phyloP scores from a whole-genome alignment of 2,888 invertebrate species.

The Cheilosia variabilis region DNA sequence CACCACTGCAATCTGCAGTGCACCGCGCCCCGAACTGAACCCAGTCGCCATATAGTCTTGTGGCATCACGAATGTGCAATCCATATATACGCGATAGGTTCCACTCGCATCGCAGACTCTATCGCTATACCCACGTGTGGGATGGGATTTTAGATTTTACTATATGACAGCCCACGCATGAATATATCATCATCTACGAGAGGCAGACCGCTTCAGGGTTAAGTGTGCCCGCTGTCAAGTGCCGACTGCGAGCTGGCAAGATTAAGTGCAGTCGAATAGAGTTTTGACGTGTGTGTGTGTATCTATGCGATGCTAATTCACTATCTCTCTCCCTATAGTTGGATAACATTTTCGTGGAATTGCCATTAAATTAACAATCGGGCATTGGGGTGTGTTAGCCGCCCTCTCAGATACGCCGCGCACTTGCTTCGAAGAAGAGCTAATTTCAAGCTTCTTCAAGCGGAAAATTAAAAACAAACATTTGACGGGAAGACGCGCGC shows the following conservation, averaged over 20 bases:
- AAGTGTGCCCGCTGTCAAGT: conserved; percentile 74
- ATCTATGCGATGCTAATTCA: conserved; percentile 61
- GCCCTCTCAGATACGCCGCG: conserved; percentile 26
- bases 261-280: conserved; percentile 66
- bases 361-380: conserved; percentile 71
- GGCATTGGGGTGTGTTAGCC: conserved; percentile 45
- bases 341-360: conserved; percentile 62
- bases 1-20: conserved; percentile 40
- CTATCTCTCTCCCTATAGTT: conserved; percentile 37
- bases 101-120: not conserved
- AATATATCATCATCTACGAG: conserved; percentile 46
- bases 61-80: conserved; percentile 12
- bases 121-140: conserved; percentile 11
- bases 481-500: conserved; percentile 47
- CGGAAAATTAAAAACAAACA: conserved; percentile 75
- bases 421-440: conserved; percentile 5
- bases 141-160: conserved; percentile 26
- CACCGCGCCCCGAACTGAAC: conserved; percentile 16
- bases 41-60: conserved; percentile 61
- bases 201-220: conserved; percentile 53
- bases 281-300: conserved; percentile 41
- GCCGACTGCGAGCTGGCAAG: conserved; percentile 40
- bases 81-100: conserved; percentile 12
- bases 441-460: conserved; percentile 68
- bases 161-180: conserved; percentile 56